phyloP scores from a whole-genome alignment of 2,113 vertebrate genomes.

The Oreochromis niloticus region DNA sequence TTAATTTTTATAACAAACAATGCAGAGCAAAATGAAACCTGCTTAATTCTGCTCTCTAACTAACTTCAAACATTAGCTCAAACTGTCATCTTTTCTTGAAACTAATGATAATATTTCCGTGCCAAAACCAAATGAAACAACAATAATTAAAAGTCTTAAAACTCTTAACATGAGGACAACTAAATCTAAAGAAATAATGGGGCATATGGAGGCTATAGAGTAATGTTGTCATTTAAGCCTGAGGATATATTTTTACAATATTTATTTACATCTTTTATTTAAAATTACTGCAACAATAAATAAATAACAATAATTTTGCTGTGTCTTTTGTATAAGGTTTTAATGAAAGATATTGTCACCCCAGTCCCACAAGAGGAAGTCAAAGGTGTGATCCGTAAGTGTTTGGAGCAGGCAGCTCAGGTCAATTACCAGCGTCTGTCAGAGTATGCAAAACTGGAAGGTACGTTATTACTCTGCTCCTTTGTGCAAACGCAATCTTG shows the following conservation, averaged over 20 bases:
- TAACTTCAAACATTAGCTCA: neutral
- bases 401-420: conserved; percentile 95
- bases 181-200: neutral
- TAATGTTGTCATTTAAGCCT: neutral
- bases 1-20: neutral
- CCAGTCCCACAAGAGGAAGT: conserved; percentile 95
- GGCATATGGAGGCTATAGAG: neutral
- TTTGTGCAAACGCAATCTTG: neutral
- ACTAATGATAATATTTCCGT: neutral
- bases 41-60: neutral
- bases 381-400: conserved; percentile 93
- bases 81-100: neutral
- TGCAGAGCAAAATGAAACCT: neutral
- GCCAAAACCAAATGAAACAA: neutral
- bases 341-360: conserved; percentile 99
- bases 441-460: conserved; percentile 99
- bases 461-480: conserved; percentile 67
- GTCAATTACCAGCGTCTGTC: conserved; percentile 97
- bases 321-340: conserved; percentile 76
- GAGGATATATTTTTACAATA: neutral
- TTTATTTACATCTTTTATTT: neutral
- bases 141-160: neutral
- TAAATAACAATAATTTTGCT: neutral
- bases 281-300: neutral
- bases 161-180: neutral